A percentile compares a stretch with the other conserved stretches of the same genome.
Conservation (phyloP, 2,888 invertebrate species). For the Gymnocheta viridis region DNA sequence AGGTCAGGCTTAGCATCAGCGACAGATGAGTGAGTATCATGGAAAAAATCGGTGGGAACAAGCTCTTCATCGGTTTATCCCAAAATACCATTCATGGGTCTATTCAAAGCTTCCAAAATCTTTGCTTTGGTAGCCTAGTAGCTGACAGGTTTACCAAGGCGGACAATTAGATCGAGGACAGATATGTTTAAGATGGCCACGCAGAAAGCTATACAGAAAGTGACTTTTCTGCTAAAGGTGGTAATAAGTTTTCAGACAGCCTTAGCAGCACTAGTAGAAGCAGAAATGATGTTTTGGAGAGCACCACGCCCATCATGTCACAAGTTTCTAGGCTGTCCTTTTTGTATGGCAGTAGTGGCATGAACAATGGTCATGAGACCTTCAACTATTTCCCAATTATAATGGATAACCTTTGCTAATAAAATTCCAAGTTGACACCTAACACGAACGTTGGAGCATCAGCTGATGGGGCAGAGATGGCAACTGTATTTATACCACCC, state of each 20-base stretch:
- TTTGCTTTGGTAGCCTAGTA: conserved; percentile 95
- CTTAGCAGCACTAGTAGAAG: conserved; percentile 99
- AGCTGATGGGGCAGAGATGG: conserved; percentile 99
- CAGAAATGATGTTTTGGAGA: conserved; percentile 99
- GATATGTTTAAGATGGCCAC: conserved; percentile 98
- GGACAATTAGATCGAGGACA: conserved; percentile 97
- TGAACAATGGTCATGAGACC: conserved; percentile 98
- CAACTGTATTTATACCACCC: conserved; percentile 97
- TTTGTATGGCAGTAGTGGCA: conserved; percentile 98
- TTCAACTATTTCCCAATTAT: conserved; percentile 97
- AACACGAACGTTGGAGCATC: conserved; percentile 99
- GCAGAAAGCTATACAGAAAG: conserved; percentile 99
- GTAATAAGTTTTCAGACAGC: conserved; percentile 99
- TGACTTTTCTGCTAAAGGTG: conserved; percentile 96
- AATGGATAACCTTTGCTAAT: conserved; percentile 96
- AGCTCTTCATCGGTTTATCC: conserved; percentile 98
- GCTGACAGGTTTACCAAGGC: conserved; percentile 91
- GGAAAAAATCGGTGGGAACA: conserved; percentile 97
- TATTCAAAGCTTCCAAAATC: conserved; percentile 93
- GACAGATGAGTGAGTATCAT: conserved; percentile 94
- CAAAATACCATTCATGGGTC: conserved; percentile 93
- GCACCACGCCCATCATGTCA: conserved; percentile 99
- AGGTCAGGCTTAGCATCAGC: conserved; percentile 99
- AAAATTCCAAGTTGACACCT: conserved; percentile 97
- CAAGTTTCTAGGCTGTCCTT: conserved; percentile 95